Evolutionary conservation across 2,797 vertebrate genomes (phyloP).

Genomic region (Oceanodroma leucorhoa): DNA sequence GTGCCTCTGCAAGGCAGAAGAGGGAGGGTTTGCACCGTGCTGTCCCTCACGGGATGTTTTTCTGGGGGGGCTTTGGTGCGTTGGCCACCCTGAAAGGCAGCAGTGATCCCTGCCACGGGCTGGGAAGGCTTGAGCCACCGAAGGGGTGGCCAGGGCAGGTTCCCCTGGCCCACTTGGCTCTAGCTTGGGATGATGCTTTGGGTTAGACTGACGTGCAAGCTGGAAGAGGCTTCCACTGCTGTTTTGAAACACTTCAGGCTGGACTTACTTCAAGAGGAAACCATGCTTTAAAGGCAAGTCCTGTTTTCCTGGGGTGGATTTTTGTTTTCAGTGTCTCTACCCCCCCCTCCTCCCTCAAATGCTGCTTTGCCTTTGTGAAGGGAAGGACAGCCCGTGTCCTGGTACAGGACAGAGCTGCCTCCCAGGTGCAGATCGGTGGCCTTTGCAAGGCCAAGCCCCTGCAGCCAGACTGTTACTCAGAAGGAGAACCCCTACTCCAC

Average conservation of each 20-base stretch:
- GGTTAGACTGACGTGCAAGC: rapidly evolving
- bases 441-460: not conserved
- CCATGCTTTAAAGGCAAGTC: not conserved
- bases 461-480: not conserved
- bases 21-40: not conserved
- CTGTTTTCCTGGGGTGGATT: not conserved
- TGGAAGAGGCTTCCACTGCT: not conserved
- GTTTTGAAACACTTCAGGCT: not conserved
- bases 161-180: not conserved
- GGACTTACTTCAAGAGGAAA: not conserved
- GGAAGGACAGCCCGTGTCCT: not conserved
- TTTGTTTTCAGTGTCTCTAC: not conserved
- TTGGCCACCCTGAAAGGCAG: not conserved
- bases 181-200: not conserved
- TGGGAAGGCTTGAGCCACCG: not conserved
- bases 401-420: not conserved
- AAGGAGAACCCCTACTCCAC: not conserved
- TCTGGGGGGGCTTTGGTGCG: not conserved
- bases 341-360: not conserved
- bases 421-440: not conserved
- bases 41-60: not conserved
- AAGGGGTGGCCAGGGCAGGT: not conserved
- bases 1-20: not conserved
- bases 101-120: rapidly evolving
- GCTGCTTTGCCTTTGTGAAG: not conserved